These are phyloP conservation scores for Talpa occidentalis DNA, from an alignment of 2,113 vertebrate species.

Conservation along the genomic window DNA sequence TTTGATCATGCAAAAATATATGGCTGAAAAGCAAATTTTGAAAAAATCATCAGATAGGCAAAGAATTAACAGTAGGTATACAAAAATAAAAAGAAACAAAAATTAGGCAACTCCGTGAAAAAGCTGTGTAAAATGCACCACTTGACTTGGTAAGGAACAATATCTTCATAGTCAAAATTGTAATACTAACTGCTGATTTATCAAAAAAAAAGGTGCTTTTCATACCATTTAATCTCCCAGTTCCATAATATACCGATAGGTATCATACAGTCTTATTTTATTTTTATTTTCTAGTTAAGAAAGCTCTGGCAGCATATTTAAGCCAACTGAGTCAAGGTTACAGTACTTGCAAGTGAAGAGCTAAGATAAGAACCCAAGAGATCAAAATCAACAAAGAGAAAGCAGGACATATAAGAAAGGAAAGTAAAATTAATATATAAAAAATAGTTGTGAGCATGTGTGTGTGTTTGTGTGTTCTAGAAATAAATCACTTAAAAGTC, in stretches of 20 bases:
- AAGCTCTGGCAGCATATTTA: neutral
- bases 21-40: neutral
- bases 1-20: neutral
- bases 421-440: constrained; percentile 40
- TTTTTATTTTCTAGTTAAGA: neutral
- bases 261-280: neutral
- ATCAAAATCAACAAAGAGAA: neutral
- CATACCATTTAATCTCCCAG: neutral
- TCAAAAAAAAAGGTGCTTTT: neutral
- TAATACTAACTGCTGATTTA: neutral
- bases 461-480: neutral
- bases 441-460: too few species aligned
- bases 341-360: neutral
- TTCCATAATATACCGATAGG: neutral
- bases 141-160: neutral
- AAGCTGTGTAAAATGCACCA: neutral
- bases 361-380: neutral
- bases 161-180: neutral
- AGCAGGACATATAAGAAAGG: neutral
- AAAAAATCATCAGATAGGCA: neutral
- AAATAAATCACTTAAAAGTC: neutral
- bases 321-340: neutral
- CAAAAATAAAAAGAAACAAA: neutral
- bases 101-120: neutral
- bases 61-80: constrained; percentile 33